These are phyloP conservation scores for Hyaena hyaena DNA, from an alignment of 2,113 vertebrate species.

Conservation along the genomic window DNA sequence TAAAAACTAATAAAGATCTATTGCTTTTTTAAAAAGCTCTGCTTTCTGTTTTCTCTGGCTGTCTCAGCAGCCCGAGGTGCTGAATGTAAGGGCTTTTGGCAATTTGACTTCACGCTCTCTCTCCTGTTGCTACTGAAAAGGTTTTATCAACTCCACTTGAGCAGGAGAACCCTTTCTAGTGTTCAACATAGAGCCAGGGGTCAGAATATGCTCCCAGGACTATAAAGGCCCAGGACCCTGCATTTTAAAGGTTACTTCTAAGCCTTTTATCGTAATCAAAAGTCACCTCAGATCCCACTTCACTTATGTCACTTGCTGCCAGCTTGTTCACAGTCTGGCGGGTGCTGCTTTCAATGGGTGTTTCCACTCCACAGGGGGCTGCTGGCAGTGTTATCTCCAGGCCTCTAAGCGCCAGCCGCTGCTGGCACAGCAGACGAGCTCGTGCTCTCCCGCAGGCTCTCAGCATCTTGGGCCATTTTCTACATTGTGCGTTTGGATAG, in stretches of 20 bases:
- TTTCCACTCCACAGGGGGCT: not conserved
- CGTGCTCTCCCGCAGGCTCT: not conserved
- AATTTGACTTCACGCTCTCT: not conserved
- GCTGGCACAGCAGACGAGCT: not conserved
- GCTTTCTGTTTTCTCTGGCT: not conserved
- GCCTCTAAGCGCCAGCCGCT: not conserved
- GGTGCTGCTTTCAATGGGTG: not conserved
- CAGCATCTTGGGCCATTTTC: not conserved
- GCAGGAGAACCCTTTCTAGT: not conserved
- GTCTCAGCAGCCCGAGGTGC: not conserved
- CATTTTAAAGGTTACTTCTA: not conserved
- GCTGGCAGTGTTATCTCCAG: not conserved
- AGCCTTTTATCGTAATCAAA: not conserved
- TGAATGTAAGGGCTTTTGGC: not conserved
- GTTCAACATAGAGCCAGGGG: not conserved
- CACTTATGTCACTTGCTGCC: not conserved
- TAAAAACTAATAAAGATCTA: not conserved
- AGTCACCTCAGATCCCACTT: not conserved
- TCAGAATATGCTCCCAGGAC: not conserved
- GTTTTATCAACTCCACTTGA: conserved; percentile 54
- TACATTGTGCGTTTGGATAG: not conserved
- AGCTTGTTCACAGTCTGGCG: not conserved
- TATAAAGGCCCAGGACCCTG: not conserved
- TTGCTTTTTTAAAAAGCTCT: not conserved
- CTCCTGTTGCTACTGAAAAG: not conserved